Evolutionary conservation across 2,113 vertebrate genomes (phyloP).

Genomic region (Suncus etruscus): DNA sequence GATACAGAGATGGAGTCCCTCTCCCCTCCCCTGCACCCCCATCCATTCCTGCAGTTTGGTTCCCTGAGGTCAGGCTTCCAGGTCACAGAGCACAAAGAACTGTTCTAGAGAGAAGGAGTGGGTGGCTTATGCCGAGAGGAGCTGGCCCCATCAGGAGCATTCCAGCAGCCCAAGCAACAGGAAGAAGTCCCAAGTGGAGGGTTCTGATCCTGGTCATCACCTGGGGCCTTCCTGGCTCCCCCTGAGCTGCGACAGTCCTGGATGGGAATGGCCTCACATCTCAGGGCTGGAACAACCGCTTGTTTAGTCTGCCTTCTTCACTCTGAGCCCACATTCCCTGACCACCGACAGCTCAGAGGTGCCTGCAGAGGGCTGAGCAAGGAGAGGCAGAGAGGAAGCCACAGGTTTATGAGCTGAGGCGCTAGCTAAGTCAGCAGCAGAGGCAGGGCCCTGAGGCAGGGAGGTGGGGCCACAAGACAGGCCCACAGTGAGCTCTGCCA

Average conservation of each 20-base stretch:
- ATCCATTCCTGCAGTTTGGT: not conserved
- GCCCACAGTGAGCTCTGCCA: no score
- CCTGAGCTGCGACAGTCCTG: not conserved
- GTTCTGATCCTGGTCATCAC: not conserved
- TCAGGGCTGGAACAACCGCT: not conserved
- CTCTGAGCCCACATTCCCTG: not conserved
- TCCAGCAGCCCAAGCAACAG: not conserved
- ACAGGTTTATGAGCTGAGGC: not conserved
- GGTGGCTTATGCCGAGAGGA: not conserved
- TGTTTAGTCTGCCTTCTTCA: not conserved
- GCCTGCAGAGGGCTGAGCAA: not conserved
- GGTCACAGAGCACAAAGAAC: constrained; percentile 34
- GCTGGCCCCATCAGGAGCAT: not conserved
- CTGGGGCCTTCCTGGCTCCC: not conserved
- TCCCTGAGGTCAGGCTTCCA: not conserved
- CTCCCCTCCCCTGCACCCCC: fast-evolving
- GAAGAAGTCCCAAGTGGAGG: not conserved
- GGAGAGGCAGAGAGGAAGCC: not conserved
- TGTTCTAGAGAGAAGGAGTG: not conserved
- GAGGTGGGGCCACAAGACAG: no score
- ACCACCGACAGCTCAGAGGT: not conserved
- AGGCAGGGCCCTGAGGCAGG: not conserved
- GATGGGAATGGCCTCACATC: not conserved
- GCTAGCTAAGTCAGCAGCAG: not conserved
- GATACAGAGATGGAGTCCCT: not conserved